phyloP scores from a whole-genome alignment of 2,888 invertebrate species.

The Drosophila buzzatii region DNA sequence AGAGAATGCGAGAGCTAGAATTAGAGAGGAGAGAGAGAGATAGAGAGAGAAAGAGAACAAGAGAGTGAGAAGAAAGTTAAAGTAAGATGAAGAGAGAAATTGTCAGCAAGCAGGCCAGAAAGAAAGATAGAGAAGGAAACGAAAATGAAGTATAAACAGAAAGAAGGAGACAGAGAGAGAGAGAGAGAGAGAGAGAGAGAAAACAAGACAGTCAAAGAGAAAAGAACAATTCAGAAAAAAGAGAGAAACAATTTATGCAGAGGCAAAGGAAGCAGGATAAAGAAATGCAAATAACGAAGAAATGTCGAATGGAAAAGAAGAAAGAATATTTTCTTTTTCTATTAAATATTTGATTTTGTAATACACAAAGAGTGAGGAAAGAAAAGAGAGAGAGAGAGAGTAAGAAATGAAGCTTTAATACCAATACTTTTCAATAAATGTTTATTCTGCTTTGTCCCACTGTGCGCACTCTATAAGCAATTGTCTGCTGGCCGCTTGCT shows the following conservation, averaged over 20 bases:
- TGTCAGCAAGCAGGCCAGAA: neutral
- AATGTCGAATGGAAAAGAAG: no score
- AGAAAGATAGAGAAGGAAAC: neutral
- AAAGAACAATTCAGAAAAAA: neutral
- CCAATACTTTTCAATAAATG: neutral
- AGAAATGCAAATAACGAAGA: no score
- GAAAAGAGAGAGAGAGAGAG: neutral
- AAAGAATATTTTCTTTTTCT: no score
- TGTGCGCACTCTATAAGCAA: conserved; percentile 6
- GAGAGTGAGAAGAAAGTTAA: neutral
- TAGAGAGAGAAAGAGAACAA: neutral
- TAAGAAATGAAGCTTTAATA: no score
- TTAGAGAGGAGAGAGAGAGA: neutral
- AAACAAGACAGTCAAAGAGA: neutral
- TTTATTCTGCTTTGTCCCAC: neutral
- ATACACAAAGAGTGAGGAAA: no score
- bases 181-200: neutral
- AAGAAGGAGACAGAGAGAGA: neutral
- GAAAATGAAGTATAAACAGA: neutral
- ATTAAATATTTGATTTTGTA: no score
- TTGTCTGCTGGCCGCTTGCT: conserved; percentile 1
- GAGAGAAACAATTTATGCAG: neutral
- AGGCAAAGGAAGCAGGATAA: no score
- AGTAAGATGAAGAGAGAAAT: neutral
- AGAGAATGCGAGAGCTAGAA: neutral